Base-by-base conservation (phyloP, 2,797 vertebrate genomes). In the Silurus lanzhouensis region DNA sequence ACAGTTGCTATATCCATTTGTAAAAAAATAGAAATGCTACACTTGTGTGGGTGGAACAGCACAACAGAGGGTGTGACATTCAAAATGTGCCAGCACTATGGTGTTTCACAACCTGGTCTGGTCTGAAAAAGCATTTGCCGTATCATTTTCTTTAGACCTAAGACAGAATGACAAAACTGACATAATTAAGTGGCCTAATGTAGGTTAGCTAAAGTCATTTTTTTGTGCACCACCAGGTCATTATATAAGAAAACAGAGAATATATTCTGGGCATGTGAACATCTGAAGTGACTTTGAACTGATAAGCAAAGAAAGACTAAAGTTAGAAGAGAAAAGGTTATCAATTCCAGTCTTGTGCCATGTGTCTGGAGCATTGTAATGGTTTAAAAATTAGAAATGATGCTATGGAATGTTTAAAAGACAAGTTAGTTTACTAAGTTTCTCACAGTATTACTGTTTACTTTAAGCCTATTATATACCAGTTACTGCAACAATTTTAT, bases 61-160 rank as follows among this genome's bases (percentile, higher is more conserved):
- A 58, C 48, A 57, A 58, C 74, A 58, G 14, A 48, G 52, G 25
- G 52, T 57, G n/a, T 76, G 48, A 57, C n/a, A 27, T 87, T 74
- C 9, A 86, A 74, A 74, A 74, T n/a, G 46, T 74, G 71, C 22
- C 46, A 74, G 71, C 48, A 74, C 46, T 74, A 48, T 74, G n/a
- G 20, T 75, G 48, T 25, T 52, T 75, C 25, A 17, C 52, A 76
- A 17, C 74, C 52, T 58, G 52, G 52, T 31, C 52, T 58, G 52
- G 25, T 58, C 52, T 27, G n/a, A 57, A 75, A 75, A 75, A 14
- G 22, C 22, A 52, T 6, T 46, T 72, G 19, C 5, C 27, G 17
- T 25, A 68, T 68, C 5, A 31, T 2, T 6, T 20, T 44, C n/a
- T 71, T 22, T 12, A 8, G 68, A 46, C 38, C 70, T 9, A n/a